These are phyloP conservation scores for Sebastes miniatus DNA, from an alignment of 2,797 vertebrate genomes.

Conservation along the genomic window DNA sequence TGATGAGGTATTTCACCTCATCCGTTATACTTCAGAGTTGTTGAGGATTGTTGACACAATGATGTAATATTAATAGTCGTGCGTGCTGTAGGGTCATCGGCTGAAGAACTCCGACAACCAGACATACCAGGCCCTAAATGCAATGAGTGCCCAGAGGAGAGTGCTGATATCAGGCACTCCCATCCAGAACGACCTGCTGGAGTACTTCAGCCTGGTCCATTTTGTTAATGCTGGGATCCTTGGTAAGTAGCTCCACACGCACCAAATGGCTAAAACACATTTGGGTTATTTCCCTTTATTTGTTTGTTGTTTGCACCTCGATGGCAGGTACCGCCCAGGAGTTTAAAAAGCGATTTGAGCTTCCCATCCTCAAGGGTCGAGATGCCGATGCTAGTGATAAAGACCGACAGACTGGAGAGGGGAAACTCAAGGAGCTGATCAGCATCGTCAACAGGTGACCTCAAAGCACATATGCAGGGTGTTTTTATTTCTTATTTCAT, in stretches of 20 bases:
- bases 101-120: constrained; percentile 98
- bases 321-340: constrained; percentile 92
- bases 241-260: constrained; percentile 78
- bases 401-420: constrained; percentile 88
- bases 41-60: not conserved
- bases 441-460: constrained; percentile 91
- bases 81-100: constrained; percentile 87
- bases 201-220: constrained; percentile 98
- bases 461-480: not conserved
- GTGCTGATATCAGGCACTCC: constrained; percentile 97
- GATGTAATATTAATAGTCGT: not conserved
- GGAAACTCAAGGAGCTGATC: constrained; percentile 93
- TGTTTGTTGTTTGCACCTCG: not conserved
- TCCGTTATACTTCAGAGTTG: not conserved
- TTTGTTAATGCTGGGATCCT: constrained; percentile 96
- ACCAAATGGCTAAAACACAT: not conserved
- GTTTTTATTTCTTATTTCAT: not conserved
- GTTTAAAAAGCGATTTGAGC: constrained; percentile 96
- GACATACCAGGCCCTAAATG: constrained; percentile 94
- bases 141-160: constrained; percentile 88
- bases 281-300: not conserved
- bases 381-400: constrained; percentile 91
- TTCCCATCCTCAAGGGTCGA: constrained; percentile 94
- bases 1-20: constrained; percentile 86
- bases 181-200: constrained; percentile 97